Evolutionary conservation across 1,140 invertebrate genomes (phyloP).

Genomic region (Drosophila kepulauana): DNA sequence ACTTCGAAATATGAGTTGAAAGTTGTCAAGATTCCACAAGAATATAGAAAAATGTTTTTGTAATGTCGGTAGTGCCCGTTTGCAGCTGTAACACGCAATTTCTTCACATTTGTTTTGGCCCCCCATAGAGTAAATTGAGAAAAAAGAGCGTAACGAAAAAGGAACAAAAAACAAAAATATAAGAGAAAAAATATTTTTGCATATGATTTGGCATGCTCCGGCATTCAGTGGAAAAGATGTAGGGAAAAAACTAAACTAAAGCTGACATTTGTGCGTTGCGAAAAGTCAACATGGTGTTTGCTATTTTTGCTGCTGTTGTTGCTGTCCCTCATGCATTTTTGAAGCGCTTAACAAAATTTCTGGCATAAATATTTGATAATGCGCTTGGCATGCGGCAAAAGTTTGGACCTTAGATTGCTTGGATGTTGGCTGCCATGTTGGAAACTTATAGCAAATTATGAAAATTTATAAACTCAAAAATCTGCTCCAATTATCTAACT

Average conservation of each 20-base stretch:
- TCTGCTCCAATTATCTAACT: constrained; percentile 33
- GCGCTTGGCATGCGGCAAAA: constrained; percentile 37
- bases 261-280: constrained; percentile 51
- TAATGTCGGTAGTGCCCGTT: background rate
- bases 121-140: background rate
- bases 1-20: too few species aligned
- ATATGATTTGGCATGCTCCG: constrained; percentile 33
- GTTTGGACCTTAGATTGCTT: constrained; percentile 38
- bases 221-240: constrained; percentile 17
- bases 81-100: background rate
- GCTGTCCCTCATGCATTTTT: constrained; percentile 51
- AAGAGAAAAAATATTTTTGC: constrained; percentile 36
- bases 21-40: too few species aligned
- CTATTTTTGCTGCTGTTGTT: constrained; percentile 13
- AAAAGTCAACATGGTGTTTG: constrained; percentile 53
- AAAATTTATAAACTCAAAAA: constrained; percentile 33
- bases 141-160: constrained; percentile 1
- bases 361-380: constrained; percentile 57
- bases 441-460: constrained; percentile 36
- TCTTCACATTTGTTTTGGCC: background rate
- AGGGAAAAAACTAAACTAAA: constrained; percentile 44
- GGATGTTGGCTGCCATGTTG: constrained; percentile 24
- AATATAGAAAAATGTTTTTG: background rate
- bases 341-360: constrained; percentile 47
- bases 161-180: background rate